Percentiles rank a stretch among this genome's conserved stretches.
phyloP scores from a whole-genome alignment of 2,797 vertebrate genomes.

The Oryzias dopingdopingensis region DNA sequence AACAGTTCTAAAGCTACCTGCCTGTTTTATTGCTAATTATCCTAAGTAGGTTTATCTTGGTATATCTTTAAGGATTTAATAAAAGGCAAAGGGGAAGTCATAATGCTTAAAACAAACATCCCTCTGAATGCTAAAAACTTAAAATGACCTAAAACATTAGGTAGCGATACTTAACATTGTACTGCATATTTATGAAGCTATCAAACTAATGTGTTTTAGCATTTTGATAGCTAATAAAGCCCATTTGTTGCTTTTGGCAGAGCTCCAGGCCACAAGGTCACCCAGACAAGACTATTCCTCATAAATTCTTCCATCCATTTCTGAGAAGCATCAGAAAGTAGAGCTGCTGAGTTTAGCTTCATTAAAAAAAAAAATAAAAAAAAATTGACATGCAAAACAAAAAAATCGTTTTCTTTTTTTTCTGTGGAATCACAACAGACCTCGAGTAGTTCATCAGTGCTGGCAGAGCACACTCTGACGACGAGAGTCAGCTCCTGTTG shows the following conservation, averaged over 20 bases:
- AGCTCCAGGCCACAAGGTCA: slow-evolving; percentile 44
- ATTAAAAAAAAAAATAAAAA: slow-evolving; percentile 22
- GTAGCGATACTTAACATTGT: slow-evolving; percentile 34
- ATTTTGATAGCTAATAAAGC: slow-evolving; percentile 51
- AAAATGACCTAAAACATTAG: slow-evolving; percentile 1
- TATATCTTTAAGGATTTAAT: too few species aligned
- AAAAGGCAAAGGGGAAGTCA: too few species aligned
- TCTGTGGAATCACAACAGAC: slow-evolving; percentile 29
- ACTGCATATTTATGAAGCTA: slow-evolving; percentile 43
- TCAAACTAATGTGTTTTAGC: slow-evolving; percentile 48
- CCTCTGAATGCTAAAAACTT: not conserved
- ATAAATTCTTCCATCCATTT: slow-evolving; percentile 41
- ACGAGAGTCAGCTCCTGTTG: slow-evolving; percentile 11
- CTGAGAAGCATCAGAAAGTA: slow-evolving; percentile 6
- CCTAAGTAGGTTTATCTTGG: too few species aligned
- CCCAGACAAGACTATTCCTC: slow-evolving; percentile 4
- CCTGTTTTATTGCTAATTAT: too few species aligned
- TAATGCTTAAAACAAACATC: too few species aligned
- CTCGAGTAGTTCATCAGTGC: slow-evolving; percentile 28
- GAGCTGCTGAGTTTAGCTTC: not conserved
- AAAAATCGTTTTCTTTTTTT: slow-evolving; percentile 24
- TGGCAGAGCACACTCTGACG: slow-evolving; percentile 26
- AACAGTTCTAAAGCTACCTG: too few species aligned
- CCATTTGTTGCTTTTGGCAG: slow-evolving; percentile 55
- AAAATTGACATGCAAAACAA: slow-evolving; percentile 17